phyloP scores from a whole-genome alignment of 2,888 invertebrate genomes.

The Chalcosyrphus nemorum region DNA sequence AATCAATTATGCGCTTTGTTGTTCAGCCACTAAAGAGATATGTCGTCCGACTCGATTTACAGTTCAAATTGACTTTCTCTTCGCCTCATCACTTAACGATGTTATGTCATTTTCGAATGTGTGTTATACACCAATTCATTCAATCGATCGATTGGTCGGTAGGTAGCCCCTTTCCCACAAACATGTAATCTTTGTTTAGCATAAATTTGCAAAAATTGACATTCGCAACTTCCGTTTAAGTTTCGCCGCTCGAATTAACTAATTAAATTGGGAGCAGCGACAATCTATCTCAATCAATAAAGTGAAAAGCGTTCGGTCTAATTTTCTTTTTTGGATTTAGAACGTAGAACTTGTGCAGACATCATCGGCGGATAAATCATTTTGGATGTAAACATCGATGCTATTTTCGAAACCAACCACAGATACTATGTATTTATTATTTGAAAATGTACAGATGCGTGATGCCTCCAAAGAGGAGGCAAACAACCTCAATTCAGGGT shows the following conservation, averaged over 20 bases:
- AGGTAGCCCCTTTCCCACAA: slow-evolving; percentile 25
- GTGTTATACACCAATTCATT: neutral
- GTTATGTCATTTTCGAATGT: slow-evolving; percentile 34
- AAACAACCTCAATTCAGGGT: neutral
- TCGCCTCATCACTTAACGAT: neutral
- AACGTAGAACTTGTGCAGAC: neutral
- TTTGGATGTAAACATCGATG: slow-evolving; percentile 15
- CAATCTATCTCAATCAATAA: slow-evolving; percentile 2
- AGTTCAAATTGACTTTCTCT: slow-evolving; percentile 33
- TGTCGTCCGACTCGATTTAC: slow-evolving; percentile 5
- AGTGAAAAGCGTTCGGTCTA: neutral
- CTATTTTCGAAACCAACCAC: slow-evolving; percentile 49
- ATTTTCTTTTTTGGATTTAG: no score
- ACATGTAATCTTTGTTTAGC: slow-evolving; percentile 7
- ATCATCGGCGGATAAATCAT: slow-evolving; percentile 13
- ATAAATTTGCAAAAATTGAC: slow-evolving; percentile 35
- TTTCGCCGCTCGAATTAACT: slow-evolving; percentile 1
- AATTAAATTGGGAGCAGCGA: neutral
- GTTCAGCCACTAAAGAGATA: neutral
- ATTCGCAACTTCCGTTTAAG: slow-evolving; percentile 27
- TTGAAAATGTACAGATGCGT: slow-evolving; percentile 16
- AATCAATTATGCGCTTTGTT: slow-evolving; percentile 16
- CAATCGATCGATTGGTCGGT: neutral
- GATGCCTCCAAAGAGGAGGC: neutral
- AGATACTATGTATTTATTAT: slow-evolving; percentile 56